Conservation (phyloP, 92 coral and sea anemone genomes). For the Paramuricea clavata region DNA sequence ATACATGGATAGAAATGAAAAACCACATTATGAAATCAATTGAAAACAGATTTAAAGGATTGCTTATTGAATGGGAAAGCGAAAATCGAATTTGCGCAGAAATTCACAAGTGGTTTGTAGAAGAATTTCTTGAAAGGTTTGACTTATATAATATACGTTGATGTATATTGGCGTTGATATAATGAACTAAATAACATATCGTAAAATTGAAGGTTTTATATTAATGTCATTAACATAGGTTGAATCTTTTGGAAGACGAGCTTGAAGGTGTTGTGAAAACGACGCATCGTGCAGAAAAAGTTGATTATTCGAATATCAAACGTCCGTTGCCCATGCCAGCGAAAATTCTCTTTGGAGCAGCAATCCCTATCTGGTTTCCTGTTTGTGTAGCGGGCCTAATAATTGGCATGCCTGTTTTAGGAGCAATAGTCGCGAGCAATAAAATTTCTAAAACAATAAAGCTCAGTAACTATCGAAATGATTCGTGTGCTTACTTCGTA, state of each 20-base stretch:
- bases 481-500: conserved; percentile 50
- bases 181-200: too few relatives aligned
- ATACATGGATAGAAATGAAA: conserved; percentile 33
- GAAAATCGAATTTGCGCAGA: conserved; percentile 37
- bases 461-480: conserved; percentile 20
- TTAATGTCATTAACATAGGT: neutral
- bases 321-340: neutral
- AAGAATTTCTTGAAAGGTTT: conserved; percentile 36
- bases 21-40: conserved; percentile 19
- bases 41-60: conserved; percentile 26
- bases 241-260: neutral
- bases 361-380: conserved; percentile 72
- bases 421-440: conserved; percentile 39
- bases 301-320: too few relatives aligned
- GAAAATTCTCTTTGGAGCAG: conserved; percentile 42
- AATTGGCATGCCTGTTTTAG: conserved; percentile 55
- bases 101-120: conserved; percentile 33
- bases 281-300: neutral
- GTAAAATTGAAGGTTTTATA: too few relatives aligned
- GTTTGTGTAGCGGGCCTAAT: conserved; percentile 51
- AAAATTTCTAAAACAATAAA: conserved; percentile 31
- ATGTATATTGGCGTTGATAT: too few relatives aligned
- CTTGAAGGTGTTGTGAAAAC: neutral
- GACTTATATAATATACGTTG: neutral
- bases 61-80: conserved; percentile 60